A percentile compares a stretch with the other conserved stretches of the same genome.
phyloP scores from a whole-genome alignment of 2,113 vertebrate species.

The Microcebus griseorufus region DNA sequence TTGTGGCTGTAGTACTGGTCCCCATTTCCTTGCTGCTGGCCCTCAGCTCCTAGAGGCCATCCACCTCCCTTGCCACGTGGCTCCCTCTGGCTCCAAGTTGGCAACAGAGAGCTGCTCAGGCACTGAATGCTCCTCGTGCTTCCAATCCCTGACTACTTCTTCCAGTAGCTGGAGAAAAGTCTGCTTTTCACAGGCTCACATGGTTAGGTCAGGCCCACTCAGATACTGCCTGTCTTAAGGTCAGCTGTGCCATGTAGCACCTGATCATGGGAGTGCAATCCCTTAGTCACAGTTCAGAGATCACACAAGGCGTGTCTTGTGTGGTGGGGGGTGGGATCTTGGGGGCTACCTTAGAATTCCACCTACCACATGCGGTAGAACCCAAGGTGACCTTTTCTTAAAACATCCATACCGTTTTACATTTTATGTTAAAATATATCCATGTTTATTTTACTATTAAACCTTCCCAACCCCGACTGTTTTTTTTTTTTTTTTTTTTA shows the following conservation, averaged over 20 bases:
- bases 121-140: not conserved
- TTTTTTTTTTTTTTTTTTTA: too few species aligned
- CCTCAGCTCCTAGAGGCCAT: not conserved
- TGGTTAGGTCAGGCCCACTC: not conserved
- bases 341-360: not conserved
- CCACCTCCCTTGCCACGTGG: not conserved
- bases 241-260: not conserved
- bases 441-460: conserved; percentile 77
- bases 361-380: not conserved
- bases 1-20: not conserved
- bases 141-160: not conserved
- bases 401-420: conserved; percentile 30
- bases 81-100: not conserved
- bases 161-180: not conserved
- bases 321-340: accelerated
- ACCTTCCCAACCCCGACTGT: conserved; percentile 43
- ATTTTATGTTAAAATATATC: conserved; percentile 77
- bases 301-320: not conserved
- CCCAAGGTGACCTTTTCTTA: not conserved
- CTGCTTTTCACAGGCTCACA: not conserved
- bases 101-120: not conserved
- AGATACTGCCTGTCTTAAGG: not conserved
- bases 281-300: not conserved
- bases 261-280: not conserved
- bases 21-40: not conserved